These are phyloP conservation scores for Steinernema feltiae DNA, from an alignment of 1,140 invertebrate genomes.

Conservation along the genomic window DNA sequence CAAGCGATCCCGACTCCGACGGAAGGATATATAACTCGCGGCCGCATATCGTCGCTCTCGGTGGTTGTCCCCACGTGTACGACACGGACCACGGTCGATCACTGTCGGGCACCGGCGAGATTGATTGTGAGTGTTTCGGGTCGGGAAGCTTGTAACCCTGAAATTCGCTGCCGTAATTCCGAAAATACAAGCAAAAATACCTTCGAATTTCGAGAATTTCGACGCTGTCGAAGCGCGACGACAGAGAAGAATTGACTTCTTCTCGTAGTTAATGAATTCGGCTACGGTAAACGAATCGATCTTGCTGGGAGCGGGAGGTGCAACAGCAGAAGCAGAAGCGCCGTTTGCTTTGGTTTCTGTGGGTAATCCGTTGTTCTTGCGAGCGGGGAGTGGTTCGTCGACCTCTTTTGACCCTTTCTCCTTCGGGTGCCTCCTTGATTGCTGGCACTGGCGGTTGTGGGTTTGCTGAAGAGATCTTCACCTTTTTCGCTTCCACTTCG, in stretches of 20 bases:
- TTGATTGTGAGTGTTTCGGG: too few relatives aligned
- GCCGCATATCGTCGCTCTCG: too few relatives aligned
- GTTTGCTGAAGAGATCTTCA: slow-evolving; percentile 70
- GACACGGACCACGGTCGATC: too few relatives aligned
- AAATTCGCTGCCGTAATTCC: too few relatives aligned
- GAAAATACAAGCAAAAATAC: too few relatives aligned
- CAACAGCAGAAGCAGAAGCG: slow-evolving; percentile 17
- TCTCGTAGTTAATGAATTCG: slow-evolving; percentile 74
- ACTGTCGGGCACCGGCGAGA: too few relatives aligned
- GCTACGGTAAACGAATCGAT: slow-evolving; percentile 60
- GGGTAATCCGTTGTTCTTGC: slow-evolving; percentile 26
- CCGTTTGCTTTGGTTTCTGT: slow-evolving; percentile 12
- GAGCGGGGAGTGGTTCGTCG: slow-evolving; percentile 54
- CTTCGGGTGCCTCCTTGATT: slow-evolving; percentile 19
- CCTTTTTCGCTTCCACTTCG: slow-evolving; percentile 91
- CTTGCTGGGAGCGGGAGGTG: slow-evolving; percentile 40
- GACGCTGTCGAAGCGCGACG: slow-evolving; percentile 84
- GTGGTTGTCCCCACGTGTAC: too few relatives aligned
- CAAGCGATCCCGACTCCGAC: too few relatives aligned
- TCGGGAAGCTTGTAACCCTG: too few relatives aligned
- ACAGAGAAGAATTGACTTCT: slow-evolving; percentile 86
- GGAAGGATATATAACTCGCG: too few relatives aligned
- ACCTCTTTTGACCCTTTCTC: slow-evolving; percentile 51
- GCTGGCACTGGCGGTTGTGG: neutral
- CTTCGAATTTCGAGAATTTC: slow-evolving; percentile 79